phyloP scores from a whole-genome alignment of 2,113 vertebrate species.

The Suricata suricatta region DNA sequence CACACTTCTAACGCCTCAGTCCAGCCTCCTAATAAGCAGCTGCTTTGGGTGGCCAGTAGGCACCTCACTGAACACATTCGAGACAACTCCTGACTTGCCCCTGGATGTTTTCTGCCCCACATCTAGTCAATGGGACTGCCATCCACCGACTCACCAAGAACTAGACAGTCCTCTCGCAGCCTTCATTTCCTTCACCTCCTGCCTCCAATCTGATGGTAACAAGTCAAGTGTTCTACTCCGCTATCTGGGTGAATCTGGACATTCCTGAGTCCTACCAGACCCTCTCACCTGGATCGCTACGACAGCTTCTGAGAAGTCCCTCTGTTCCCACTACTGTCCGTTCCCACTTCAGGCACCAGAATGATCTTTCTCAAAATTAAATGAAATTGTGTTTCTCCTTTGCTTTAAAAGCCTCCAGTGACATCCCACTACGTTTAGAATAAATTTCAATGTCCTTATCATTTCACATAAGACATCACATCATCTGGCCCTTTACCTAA shows the following conservation, averaged over 20 bases:
- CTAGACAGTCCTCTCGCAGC: accelerated
- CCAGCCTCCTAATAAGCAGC: background rate
- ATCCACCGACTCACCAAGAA: background rate
- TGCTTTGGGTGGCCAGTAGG: background rate
- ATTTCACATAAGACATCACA: accelerated
- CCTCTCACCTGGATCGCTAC: background rate
- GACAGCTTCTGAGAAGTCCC: background rate
- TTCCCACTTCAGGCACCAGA: background rate
- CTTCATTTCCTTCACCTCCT: background rate
- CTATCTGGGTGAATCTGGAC: accelerated
- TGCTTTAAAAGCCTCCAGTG: background rate
- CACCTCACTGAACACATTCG: background rate
- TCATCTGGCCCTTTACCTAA: background rate
- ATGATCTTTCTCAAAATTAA: background rate
- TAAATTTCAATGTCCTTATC: background rate
- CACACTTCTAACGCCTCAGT: background rate
- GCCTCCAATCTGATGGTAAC: background rate
- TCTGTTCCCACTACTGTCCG: background rate
- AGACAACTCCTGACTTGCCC: background rate
- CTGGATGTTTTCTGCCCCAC: background rate
- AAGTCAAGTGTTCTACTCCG: accelerated
- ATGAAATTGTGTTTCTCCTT: background rate
- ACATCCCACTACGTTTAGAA: background rate
- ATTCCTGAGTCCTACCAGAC: accelerated
- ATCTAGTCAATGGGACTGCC: background rate